Conservation (phyloP, 2,113 vertebrate genomes). For the Daphoenositta chrysoptera region DNA sequence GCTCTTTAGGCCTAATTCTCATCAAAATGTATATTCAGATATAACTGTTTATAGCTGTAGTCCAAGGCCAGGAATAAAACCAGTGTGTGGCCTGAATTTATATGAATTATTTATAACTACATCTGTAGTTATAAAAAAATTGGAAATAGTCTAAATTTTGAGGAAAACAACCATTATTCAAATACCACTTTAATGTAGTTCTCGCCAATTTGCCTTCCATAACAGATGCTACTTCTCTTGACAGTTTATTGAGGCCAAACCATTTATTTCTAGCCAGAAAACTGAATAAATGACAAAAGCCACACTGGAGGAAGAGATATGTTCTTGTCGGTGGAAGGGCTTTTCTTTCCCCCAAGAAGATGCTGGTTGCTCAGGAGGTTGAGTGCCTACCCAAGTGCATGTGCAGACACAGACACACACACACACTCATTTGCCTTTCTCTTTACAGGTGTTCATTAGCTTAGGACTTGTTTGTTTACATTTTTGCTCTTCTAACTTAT, state of each 20-base stretch:
- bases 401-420: no score
- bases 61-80: background rate
- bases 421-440: background rate
- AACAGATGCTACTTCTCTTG: constrained; percentile 53
- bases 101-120: constrained; percentile 32
- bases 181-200: background rate
- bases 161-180: constrained; percentile 24
- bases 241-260: constrained; percentile 31
- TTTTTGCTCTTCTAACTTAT: background rate
- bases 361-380: background rate
- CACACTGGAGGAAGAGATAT: background rate
- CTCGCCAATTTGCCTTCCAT: constrained; percentile 38
- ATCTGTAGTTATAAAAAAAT: constrained; percentile 1
- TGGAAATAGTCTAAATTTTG: background rate
- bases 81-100: background rate
- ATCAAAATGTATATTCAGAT: background rate
- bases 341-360: background rate
- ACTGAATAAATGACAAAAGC: background rate
- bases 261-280: constrained; percentile 12
- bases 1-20: background rate
- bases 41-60: background rate
- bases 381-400: background rate
- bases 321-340: background rate
- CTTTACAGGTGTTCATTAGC: background rate
- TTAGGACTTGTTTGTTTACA: background rate